Evolutionary conservation across 2,797 vertebrate genomes (phyloP).

Genomic region (Neopelma chrysocephalum): DNA sequence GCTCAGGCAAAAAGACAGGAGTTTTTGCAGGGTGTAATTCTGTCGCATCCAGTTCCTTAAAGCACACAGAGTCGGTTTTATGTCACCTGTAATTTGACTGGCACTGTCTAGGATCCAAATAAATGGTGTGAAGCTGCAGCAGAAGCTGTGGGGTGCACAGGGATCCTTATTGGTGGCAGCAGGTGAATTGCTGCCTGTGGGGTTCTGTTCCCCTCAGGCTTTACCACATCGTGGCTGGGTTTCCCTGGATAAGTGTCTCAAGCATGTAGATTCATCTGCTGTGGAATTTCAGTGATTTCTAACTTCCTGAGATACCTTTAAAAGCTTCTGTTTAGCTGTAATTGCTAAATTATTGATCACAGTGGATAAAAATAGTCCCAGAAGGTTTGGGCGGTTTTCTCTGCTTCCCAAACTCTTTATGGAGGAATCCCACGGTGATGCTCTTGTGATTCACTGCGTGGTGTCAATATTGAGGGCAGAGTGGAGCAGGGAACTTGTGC

Average conservation of each 20-base stretch:
- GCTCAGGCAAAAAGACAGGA: not conserved
- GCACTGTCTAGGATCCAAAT: rapidly evolving
- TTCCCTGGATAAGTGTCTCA: not conserved
- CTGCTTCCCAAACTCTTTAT: not conserved
- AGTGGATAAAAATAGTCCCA: not conserved
- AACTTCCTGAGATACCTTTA: not conserved
- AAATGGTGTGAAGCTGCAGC: not conserved
- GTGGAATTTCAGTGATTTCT: not conserved
- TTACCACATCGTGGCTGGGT: not conserved
- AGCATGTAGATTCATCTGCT: not conserved
- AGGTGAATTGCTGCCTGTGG: not conserved
- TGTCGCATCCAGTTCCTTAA: rapidly evolving
- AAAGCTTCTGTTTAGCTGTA: not conserved
- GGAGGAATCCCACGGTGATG: rapidly evolving
- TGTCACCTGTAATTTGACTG: rapidly evolving
- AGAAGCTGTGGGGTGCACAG: not conserved
- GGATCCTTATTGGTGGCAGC: not conserved
- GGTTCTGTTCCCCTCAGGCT: not conserved
- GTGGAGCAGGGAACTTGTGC: rapidly evolving
- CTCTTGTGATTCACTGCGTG: rapidly evolving
- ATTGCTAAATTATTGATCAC: not conserved
- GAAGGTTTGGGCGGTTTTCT: not conserved
- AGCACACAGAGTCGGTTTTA: not conserved
- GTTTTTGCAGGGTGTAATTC: not conserved
- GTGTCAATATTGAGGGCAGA: not conserved